Conservation (phyloP, 1,140 invertebrate genomes). For the Zaprionus gabonicus region DNA sequence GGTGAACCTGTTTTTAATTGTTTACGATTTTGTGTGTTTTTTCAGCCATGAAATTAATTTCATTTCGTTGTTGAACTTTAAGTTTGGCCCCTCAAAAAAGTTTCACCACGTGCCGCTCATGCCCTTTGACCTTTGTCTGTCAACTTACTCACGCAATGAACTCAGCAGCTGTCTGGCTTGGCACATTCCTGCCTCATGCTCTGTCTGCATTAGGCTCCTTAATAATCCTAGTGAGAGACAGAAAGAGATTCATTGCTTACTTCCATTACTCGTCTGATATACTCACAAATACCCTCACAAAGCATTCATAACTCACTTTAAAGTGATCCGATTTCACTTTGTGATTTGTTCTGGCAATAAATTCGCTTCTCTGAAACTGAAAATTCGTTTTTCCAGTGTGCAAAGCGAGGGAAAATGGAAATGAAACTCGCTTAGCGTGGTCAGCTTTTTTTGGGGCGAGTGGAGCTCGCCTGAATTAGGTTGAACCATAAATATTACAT, state of each 20-base stretch:
- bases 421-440: neutral
- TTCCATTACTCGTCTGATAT: neutral
- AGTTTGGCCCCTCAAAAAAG: constrained; percentile 20
- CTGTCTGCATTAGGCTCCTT: neutral
- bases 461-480: neutral
- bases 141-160: neutral
- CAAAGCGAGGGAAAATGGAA: neutral
- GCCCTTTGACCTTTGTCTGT: constrained; percentile 23
- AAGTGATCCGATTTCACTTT: neutral
- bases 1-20: constrained; percentile 54
- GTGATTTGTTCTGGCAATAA: constrained; percentile 3
- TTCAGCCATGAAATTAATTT: constrained; percentile 79
- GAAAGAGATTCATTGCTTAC: too few species aligned
- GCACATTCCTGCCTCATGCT: neutral
- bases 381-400: neutral
- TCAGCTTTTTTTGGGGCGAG: neutral
- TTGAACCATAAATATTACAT: constrained; percentile 38
- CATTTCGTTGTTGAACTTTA: constrained; percentile 26
- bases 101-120: constrained; percentile 21
- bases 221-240: neutral
- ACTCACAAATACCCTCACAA: neutral
- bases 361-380: neutral
- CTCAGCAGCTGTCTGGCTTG: neutral
- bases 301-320: neutral
- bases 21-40: constrained; percentile 68